Conservation (phyloP, 1,140 invertebrate genomes). For the Colletes latitarsis region DNA sequence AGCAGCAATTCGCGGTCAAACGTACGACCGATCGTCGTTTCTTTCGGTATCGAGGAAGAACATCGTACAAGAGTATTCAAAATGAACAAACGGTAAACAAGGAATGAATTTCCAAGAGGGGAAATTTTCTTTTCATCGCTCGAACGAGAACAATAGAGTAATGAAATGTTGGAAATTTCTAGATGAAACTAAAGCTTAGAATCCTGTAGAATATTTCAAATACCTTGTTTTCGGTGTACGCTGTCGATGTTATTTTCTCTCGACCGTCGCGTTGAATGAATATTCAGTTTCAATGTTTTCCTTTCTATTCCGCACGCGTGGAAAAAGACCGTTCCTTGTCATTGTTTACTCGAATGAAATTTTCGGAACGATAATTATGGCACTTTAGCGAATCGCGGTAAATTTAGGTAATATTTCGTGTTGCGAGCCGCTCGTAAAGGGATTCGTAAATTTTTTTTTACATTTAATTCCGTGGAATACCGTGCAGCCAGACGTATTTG, state of each 20-base stretch:
- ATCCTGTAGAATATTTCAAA: too few species aligned
- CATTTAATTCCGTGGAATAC: constrained; percentile 12
- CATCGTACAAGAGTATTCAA: background rate
- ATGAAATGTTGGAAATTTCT: too few species aligned
- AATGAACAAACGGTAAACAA: background rate
- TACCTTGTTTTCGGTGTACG: too few species aligned
- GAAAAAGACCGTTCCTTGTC: background rate
- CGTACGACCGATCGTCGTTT: background rate
- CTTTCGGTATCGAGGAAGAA: background rate
- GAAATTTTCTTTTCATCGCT: constrained; percentile 15
- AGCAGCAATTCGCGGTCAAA: constrained; percentile 24
- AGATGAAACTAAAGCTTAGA: too few species aligned
- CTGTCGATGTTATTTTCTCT: too few species aligned
- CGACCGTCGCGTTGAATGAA: too few species aligned
- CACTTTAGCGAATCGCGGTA: background rate
- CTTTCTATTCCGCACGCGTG: background rate
- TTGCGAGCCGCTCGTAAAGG: background rate
- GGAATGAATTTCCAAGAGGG: background rate
- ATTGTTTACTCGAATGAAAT: background rate
- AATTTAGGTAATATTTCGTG: background rate
- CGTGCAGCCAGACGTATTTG: background rate
- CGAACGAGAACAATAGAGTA: background rate
- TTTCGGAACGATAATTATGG: background rate
- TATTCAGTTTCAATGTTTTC: background rate
- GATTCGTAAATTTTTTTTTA: constrained; percentile 4